phyloP scores from a whole-genome alignment of 2,888 invertebrate genomes.

The Syrista parreyssii region DNA sequence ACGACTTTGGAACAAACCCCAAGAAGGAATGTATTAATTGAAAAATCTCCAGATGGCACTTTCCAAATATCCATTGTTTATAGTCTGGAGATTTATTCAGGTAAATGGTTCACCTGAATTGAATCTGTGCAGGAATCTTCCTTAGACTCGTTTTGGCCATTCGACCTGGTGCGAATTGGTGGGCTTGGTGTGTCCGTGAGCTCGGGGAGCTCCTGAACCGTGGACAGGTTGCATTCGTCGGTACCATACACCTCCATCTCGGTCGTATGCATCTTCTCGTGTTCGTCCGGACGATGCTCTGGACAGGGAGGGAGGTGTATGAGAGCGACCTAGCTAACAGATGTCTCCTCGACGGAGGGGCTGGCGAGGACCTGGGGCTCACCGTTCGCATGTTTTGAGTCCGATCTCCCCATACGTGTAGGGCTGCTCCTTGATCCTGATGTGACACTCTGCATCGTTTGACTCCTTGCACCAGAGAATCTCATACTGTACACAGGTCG shows the following conservation, averaged over 20 bases:
- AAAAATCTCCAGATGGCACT: not conserved
- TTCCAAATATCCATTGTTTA: not conserved
- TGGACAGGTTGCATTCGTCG: slow-evolving; percentile 39
- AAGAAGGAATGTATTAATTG: not conserved
- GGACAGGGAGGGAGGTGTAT: slow-evolving; percentile 51
- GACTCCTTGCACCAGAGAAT: slow-evolving; percentile 66
- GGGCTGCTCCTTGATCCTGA: slow-evolving; percentile 62
- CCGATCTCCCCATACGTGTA: slow-evolving; percentile 42
- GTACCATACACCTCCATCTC: slow-evolving; percentile 47
- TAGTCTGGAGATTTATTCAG: not conserved
- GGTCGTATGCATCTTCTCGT: slow-evolving; percentile 32
- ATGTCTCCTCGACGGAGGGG: slow-evolving; percentile 60
- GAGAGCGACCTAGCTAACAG: slow-evolving; percentile 57
- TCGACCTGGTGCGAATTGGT: slow-evolving; percentile 9
- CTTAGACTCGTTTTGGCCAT: not conserved
- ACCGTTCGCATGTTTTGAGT: slow-evolving; percentile 54
- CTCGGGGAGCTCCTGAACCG: slow-evolving; percentile 46
- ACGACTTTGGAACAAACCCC: slow-evolving; percentile 34
- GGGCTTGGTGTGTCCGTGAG: slow-evolving; percentile 33
- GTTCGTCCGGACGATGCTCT: slow-evolving; percentile 37
- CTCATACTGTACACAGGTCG: slow-evolving; percentile 67
- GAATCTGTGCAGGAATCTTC: slow-evolving; percentile 12
- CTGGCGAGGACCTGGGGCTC: slow-evolving; percentile 54
- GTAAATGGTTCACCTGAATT: slow-evolving; percentile 14
- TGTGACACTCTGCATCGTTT: slow-evolving; percentile 69